Evolutionary conservation across 2,113 vertebrate genomes (phyloP).

Genomic region (Columba livia): DNA sequence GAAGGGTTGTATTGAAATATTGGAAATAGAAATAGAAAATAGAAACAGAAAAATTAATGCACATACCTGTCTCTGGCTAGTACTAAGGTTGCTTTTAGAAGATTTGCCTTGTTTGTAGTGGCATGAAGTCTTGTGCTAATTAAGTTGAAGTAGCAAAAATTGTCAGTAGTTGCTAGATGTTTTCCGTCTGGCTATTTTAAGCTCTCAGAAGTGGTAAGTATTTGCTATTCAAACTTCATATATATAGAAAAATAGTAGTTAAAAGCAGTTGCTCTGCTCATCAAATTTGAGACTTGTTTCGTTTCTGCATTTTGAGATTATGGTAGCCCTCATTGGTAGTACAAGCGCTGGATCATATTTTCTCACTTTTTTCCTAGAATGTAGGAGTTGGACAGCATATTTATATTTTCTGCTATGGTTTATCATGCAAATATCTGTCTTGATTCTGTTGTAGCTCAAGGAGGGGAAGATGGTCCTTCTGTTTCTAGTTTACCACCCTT

Average conservation of each 20-base stretch:
- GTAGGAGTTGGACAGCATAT: not conserved
- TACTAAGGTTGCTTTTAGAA: not conserved
- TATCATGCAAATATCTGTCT: not conserved
- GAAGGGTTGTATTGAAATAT: not conserved
- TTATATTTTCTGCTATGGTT: not conserved
- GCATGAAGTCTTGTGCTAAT: not conserved
- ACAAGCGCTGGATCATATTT: not conserved
- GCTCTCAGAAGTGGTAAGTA: not conserved
- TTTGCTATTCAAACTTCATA: not conserved
- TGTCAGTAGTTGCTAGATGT: not conserved
- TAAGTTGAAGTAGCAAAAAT: not conserved
- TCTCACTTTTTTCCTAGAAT: not conserved
- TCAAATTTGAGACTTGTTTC: not conserved
- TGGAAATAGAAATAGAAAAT: not conserved
- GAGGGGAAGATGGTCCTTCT: not conserved
- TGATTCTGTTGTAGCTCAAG: not conserved
- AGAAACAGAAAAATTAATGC: not conserved
- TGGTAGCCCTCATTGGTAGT: not conserved
- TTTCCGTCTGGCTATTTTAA: not conserved
- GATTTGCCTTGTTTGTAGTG: not conserved
- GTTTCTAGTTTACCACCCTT: not conserved
- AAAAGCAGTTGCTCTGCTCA: not conserved
- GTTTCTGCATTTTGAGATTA: not conserved
- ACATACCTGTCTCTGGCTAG: not conserved
- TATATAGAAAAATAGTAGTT: not conserved